Evolutionary conservation across 2,797 vertebrate genomes (phyloP).

Genomic region (Triplophysa yarkandensis): DNA sequence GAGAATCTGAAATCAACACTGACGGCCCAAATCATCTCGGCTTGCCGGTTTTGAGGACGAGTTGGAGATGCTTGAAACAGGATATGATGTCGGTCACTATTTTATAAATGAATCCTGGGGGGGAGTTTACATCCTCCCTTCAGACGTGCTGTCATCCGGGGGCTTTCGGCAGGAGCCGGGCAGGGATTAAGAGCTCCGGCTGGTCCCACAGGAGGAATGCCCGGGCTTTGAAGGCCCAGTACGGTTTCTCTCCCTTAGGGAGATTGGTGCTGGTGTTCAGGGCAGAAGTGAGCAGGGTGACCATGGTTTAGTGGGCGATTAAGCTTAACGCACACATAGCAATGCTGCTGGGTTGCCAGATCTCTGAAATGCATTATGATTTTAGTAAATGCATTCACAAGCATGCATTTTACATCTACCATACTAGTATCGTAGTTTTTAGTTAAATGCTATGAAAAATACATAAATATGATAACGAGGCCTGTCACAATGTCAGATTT

Average conservation of each 20-base stretch:
- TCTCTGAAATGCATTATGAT: too few species aligned
- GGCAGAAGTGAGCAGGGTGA: constrained; percentile 61
- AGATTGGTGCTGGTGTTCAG: constrained; percentile 32
- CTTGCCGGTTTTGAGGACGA: constrained; percentile 7
- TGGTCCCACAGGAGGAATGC: constrained; percentile 82
- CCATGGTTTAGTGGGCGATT: constrained; percentile 74
- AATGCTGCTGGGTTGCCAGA: constrained; percentile 52
- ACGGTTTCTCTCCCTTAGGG: constrained; percentile 70
- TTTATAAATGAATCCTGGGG: constrained; percentile 50
- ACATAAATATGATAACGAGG: too few species aligned
- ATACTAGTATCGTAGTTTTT: too few species aligned
- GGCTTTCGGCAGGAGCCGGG: constrained; percentile 80
- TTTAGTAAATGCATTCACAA: too few species aligned
- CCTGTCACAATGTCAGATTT: too few species aligned
- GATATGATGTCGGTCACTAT: constrained; percentile 45
- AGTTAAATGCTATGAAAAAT: too few species aligned
- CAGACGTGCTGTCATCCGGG: constrained; percentile 74
- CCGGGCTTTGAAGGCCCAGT: constrained; percentile 69
- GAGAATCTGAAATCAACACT: constrained; percentile 33
- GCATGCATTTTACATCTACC: too few species aligned
- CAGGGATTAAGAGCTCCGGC: constrained; percentile 82
- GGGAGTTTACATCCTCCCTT: constrained; percentile 64
- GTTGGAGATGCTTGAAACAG: constrained; percentile 33
- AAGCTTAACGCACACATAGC: constrained; percentile 66
- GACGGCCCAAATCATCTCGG: constrained; percentile 21